Percentiles rank a stretch among this genome's conserved stretches.
phyloP scores from a whole-genome alignment of 1,140 invertebrate species.

The Zaprionus vittiger region DNA sequence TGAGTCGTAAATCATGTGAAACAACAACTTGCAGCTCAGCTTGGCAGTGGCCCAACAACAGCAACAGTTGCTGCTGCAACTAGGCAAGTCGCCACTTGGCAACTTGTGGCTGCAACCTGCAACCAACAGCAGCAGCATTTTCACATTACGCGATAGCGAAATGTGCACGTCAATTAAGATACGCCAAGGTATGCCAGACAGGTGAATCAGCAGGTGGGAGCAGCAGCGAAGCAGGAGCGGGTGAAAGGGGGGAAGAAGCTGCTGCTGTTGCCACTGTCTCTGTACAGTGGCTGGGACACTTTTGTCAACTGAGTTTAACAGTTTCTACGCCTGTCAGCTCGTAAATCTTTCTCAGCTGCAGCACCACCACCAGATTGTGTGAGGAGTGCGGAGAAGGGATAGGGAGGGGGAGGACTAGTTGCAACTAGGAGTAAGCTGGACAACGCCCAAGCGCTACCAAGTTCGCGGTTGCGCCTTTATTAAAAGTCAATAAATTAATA shows the following conservation, averaged over 20 bases:
- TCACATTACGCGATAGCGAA: constrained; percentile 82
- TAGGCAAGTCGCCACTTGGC: constrained; percentile 12
- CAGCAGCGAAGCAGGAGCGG: not conserved
- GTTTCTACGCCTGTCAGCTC: constrained; percentile 83
- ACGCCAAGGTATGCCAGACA: constrained; percentile 77
- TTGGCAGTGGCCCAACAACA: constrained; percentile 6
- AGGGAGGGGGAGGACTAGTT: not conserved
- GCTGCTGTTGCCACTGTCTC: constrained; percentile 52
- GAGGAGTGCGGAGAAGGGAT: not conserved
- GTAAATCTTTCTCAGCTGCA: constrained; percentile 63
- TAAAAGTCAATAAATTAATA: constrained; percentile 84
- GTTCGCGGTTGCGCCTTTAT: constrained; percentile 51
- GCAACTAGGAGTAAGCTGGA: not conserved
- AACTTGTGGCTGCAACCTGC: constrained; percentile 25
- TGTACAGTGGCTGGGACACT: constrained; percentile 58
- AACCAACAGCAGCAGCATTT: constrained; percentile 63
- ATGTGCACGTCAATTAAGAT: constrained; percentile 83
- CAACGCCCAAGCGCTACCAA: constrained; percentile 38
- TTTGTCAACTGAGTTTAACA: constrained; percentile 82
- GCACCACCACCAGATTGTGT: not conserved
- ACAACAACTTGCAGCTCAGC: constrained; percentile 31
- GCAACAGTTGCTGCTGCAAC: constrained; percentile 7
- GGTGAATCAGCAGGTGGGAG: constrained; percentile 61
- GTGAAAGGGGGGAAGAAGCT: not conserved
- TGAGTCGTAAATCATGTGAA: constrained; percentile 76